phyloP scores from a whole-genome alignment of 2,797 vertebrate genomes.

The Oreonectes daqikongensis region DNA sequence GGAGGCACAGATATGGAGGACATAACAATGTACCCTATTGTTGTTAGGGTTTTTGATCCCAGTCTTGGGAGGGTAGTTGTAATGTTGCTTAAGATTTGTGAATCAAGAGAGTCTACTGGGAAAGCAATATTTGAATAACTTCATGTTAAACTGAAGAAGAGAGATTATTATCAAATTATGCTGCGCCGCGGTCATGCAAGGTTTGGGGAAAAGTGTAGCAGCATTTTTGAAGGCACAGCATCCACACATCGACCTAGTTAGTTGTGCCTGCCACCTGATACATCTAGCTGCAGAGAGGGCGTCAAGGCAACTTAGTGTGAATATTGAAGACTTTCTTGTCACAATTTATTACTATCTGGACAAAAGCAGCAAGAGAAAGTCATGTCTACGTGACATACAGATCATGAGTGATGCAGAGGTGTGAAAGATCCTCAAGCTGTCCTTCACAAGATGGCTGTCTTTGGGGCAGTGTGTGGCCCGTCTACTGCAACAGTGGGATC shows the following conservation, averaged over 20 bases:
- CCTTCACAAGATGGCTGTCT: background rate
- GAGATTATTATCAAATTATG: slow-evolving; percentile 28
- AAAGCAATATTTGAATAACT: slow-evolving; percentile 12
- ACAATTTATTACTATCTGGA: background rate
- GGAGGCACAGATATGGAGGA: slow-evolving; percentile 37
- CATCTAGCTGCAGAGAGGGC: slow-evolving; percentile 32
- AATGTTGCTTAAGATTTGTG: slow-evolving; percentile 29
- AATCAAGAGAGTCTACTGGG: slow-evolving; percentile 39
- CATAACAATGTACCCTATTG: slow-evolving; percentile 28
- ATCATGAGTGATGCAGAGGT: background rate
- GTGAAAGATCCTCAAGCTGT: slow-evolving; percentile 2
- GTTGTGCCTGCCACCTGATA: slow-evolving; percentile 20
- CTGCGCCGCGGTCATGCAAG: slow-evolving; percentile 49
- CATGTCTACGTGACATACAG: background rate
- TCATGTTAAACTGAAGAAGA: slow-evolving; percentile 18
- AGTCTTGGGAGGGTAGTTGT: slow-evolving; percentile 23
- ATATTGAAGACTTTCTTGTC: background rate
- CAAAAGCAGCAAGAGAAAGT: background rate
- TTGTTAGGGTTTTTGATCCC: slow-evolving; percentile 28
- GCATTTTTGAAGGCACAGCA: slow-evolving; percentile 29
- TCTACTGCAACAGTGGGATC: background rate
- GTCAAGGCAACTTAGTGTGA: background rate
- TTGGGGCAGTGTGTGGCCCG: background rate
- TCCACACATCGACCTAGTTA: slow-evolving; percentile 25
- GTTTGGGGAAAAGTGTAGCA: slow-evolving; percentile 35